phyloP scores from a whole-genome alignment of 2,888 invertebrate species.

The Andrena minutula region DNA sequence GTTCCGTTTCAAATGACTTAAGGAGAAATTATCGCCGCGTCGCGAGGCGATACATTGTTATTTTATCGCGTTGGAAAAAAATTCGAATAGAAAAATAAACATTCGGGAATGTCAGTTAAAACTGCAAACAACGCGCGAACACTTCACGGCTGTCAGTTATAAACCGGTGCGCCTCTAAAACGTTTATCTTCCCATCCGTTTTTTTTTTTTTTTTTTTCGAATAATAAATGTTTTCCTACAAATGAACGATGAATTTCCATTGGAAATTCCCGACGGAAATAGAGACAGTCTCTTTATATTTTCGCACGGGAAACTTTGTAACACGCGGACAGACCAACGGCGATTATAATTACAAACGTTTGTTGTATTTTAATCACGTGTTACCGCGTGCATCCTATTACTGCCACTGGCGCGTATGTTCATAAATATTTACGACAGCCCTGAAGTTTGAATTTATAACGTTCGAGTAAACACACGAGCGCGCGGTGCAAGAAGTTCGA shows the following conservation, averaged over 20 bases:
- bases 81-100: constrained; percentile 26
- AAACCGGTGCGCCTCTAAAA: constrained; percentile 44
- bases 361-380: constrained; percentile 44
- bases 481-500: constrained; percentile 32
- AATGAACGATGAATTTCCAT: neutral
- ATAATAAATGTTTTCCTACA: constrained; percentile 24
- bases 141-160: constrained; percentile 47
- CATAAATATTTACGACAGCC: constrained; percentile 57
- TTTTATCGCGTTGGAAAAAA: constrained; percentile 9
- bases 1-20: constrained; percentile 38
- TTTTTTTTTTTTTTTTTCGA: constrained; percentile 3
- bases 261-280: neutral
- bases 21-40: constrained; percentile 34
- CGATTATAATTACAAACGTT: constrained; percentile 37
- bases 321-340: neutral
- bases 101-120: constrained; percentile 46
- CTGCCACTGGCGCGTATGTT: constrained; percentile 43
- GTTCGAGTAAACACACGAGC: constrained; percentile 57
- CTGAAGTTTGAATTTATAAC: constrained; percentile 58
- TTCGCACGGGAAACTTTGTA: neutral
- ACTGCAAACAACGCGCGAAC: constrained; percentile 45
- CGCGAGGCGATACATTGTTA: constrained; percentile 29
- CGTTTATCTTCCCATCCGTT: neutral
- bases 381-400: constrained; percentile 37
- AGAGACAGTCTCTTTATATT: neutral